Conservation (phyloP, 2,888 invertebrate genomes). For the Teinopalpus imperialis region DNA sequence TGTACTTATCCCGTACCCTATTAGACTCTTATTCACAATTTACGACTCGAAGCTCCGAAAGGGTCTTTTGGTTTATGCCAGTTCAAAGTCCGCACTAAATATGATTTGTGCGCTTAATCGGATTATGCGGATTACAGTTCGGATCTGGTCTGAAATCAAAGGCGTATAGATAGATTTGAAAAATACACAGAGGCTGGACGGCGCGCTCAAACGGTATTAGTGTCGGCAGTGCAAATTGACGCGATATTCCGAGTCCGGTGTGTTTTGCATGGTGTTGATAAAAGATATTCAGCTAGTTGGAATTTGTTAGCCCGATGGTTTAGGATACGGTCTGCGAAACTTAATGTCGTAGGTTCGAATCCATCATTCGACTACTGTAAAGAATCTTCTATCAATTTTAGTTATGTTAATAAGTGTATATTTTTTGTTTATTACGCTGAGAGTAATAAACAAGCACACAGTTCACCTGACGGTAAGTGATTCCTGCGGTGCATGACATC, state of each 20-base stretch:
- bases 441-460: too few species aligned
- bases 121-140: slow-evolving; percentile 21
- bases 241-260: neutral
- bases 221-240: slow-evolving; percentile 17
- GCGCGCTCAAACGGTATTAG: slow-evolving; percentile 11
- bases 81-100: slow-evolving; percentile 25
- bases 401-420: too few species aligned
- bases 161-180: slow-evolving; percentile 14
- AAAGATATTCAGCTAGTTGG: too few species aligned
- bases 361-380: too few species aligned
- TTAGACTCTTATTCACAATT: slow-evolving; percentile 21
- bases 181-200: slow-evolving; percentile 15
- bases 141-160: slow-evolving; percentile 17
- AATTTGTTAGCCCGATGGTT: too few species aligned
- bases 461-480: too few species aligned
- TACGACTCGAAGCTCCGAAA: slow-evolving; percentile 19
- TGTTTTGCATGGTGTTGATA: neutral
- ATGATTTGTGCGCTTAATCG: slow-evolving; percentile 24
- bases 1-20: slow-evolving; percentile 17
- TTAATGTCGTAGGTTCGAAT: too few species aligned
- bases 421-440: too few species aligned
- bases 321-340: too few species aligned
- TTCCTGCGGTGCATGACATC: too few species aligned
- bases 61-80: slow-evolving; percentile 23
- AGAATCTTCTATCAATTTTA: too few species aligned